phyloP scores from a whole-genome alignment of 1,140 invertebrate genomes.

The Papilio helenus region DNA sequence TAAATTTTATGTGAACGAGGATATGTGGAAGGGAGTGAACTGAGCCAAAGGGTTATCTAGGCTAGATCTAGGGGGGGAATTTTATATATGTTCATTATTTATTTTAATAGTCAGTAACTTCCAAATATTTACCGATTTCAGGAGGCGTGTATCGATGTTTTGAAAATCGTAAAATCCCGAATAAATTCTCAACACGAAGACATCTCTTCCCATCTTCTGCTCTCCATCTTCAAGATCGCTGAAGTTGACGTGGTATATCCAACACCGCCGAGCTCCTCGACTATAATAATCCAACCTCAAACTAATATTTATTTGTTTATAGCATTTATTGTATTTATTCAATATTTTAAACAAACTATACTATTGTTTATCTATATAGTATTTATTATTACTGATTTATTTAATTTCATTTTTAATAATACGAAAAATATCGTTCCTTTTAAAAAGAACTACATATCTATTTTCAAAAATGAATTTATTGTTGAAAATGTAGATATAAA shows the following conservation, averaged over 20 bases:
- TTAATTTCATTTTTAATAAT: constrained; percentile 54
- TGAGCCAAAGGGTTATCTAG: no score
- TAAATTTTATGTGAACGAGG: no score
- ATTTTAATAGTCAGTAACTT: no score
- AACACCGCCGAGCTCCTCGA: constrained; percentile 70
- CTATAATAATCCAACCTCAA: constrained; percentile 53
- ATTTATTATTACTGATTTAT: constrained; percentile 67
- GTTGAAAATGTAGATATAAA: constrained; percentile 65
- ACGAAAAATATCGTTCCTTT: constrained; percentile 64
- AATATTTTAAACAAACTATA: constrained; percentile 55
- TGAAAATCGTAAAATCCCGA: constrained; percentile 91
- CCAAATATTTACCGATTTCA: constrained; percentile 76
- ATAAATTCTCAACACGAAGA: constrained; percentile 93
- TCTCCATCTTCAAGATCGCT: constrained; percentile 96
- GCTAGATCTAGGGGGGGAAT: no score
- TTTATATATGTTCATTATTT: no score
- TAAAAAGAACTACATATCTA: constrained; percentile 71
- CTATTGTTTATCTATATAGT: constrained; percentile 43
- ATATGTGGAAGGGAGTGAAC: no score
- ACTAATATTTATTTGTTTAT: constrained; percentile 63
- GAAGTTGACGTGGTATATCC: constrained; percentile 91
- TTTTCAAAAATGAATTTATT: constrained; percentile 77
- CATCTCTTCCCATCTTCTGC: constrained; percentile 91
- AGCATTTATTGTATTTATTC: constrained; percentile 61
- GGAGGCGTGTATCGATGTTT: constrained; percentile 92